Percentiles rank a stretch among this genome's conserved stretches.
phyloP scores from a whole-genome alignment of 2,113 vertebrate species.

The Cyanistes caeruleus region DNA sequence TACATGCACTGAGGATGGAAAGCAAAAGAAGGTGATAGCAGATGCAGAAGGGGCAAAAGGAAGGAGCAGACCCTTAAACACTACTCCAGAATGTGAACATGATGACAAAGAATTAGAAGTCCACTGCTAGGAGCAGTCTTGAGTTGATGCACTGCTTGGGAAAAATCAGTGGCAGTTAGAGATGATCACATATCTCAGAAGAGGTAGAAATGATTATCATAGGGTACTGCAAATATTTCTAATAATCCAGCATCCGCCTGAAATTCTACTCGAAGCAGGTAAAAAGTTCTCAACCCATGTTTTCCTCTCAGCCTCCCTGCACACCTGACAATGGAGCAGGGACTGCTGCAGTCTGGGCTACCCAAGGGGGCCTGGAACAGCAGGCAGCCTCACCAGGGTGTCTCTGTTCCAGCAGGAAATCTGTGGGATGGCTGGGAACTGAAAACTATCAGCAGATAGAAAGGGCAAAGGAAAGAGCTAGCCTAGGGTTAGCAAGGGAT shows the following conservation, averaged over 20 bases:
- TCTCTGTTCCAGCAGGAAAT: not conserved
- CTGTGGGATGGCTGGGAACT: not conserved
- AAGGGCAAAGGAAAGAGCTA: slow-evolving; percentile 25
- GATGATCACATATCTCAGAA: not conserved
- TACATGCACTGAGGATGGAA: not conserved
- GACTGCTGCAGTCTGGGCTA: not conserved
- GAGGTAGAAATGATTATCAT: not conserved
- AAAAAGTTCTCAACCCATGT: not conserved
- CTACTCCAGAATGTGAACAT: not conserved
- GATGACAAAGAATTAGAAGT: not conserved
- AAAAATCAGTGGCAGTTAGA: not conserved
- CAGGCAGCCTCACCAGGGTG: not conserved
- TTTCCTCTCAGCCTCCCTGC: not conserved
- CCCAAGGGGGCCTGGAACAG: not conserved
- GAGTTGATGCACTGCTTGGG: not conserved
- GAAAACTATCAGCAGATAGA: not conserved
- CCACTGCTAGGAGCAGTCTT: not conserved
- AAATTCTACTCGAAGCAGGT: not conserved
- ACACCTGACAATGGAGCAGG: accelerated
- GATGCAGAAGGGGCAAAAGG: not conserved
- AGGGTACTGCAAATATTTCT: not conserved
- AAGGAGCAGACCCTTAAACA: not conserved
- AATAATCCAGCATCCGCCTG: not conserved
- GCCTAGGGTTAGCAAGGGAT: not conserved
- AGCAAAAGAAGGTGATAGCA: not conserved